Evolutionary conservation across 2,797 vertebrate species (phyloP).

Genomic region (Ctenosaura bakeri): DNA sequence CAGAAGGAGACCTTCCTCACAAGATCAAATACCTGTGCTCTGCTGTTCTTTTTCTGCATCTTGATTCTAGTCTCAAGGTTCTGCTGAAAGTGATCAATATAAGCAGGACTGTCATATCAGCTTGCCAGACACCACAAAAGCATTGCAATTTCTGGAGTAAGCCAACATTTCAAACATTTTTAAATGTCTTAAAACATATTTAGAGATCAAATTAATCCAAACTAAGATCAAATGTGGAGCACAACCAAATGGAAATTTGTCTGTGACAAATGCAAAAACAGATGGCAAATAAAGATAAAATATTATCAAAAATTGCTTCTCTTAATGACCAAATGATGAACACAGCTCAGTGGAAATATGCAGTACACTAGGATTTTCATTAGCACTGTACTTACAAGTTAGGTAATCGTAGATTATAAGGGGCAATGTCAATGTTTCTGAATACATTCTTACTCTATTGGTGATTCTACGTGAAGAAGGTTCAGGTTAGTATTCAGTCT

Average conservation of each 20-base stretch:
- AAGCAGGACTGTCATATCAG: too few species aligned
- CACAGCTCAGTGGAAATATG: conserved; percentile 41
- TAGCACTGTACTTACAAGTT: background rate
- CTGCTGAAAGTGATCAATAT: too few species aligned
- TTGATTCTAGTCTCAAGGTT: too few species aligned
- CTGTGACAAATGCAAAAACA: conserved; percentile 12
- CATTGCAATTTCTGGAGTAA: too few species aligned
- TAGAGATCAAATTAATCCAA: background rate
- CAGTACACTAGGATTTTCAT: conserved; percentile 30
- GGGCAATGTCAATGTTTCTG: too few species aligned
- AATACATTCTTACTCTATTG: too few species aligned
- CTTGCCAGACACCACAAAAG: too few species aligned
- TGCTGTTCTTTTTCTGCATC: too few species aligned
- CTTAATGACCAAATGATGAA: conserved; percentile 57
- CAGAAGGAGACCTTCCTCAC: too few species aligned
- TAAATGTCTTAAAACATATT: background rate
- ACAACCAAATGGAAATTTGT: conserved; percentile 2
- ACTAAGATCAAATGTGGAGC: background rate
- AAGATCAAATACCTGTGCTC: too few species aligned
- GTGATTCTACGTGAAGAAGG: too few species aligned
- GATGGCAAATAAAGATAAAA: background rate
- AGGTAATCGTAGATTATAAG: background rate
- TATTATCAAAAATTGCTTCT: background rate
- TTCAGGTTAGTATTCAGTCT: too few species aligned
- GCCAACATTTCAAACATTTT: background rate